Conservation (phyloP, 2,113 vertebrate genomes). For the Stomatorhinus ivindoensis region DNA sequence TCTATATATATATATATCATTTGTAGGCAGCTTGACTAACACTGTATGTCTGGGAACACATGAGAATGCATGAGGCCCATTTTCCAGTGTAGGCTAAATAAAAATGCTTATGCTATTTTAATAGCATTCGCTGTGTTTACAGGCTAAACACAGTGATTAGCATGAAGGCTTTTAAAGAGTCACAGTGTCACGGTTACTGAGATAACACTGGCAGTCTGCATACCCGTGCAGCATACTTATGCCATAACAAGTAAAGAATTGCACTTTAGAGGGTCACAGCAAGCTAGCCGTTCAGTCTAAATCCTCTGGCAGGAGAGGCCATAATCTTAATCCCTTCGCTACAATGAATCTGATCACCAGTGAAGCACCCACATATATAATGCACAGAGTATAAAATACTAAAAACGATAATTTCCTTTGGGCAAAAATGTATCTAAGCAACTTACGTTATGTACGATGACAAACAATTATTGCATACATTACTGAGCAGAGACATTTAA, state of each 20-base stretch:
- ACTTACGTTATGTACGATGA: background rate
- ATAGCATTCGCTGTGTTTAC: background rate
- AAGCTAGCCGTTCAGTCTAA: background rate
- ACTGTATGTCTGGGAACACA: background rate
- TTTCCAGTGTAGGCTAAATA: background rate
- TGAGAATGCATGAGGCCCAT: background rate
- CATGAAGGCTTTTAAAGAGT: background rate
- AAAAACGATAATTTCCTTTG: background rate
- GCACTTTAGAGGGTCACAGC: background rate
- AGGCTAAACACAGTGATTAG: background rate
- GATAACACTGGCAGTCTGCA: background rate
- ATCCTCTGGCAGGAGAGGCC: background rate
- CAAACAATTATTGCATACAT: constrained; percentile 2
- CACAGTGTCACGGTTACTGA: background rate
- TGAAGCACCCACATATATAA: background rate
- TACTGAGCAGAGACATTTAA: background rate
- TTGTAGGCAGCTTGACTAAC: background rate
- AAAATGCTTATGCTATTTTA: background rate
- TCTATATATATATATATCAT: no score
- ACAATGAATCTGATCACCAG: background rate
- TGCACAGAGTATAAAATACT: background rate
- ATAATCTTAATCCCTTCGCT: background rate
- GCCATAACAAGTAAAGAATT: background rate
- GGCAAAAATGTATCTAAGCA: background rate
- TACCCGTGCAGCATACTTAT: background rate